Evolutionary conservation across 2,797 vertebrate genomes (phyloP), one percentile per base, ranked within the genome.

Genomic region (Brachyrhaphis roseni): DNA sequence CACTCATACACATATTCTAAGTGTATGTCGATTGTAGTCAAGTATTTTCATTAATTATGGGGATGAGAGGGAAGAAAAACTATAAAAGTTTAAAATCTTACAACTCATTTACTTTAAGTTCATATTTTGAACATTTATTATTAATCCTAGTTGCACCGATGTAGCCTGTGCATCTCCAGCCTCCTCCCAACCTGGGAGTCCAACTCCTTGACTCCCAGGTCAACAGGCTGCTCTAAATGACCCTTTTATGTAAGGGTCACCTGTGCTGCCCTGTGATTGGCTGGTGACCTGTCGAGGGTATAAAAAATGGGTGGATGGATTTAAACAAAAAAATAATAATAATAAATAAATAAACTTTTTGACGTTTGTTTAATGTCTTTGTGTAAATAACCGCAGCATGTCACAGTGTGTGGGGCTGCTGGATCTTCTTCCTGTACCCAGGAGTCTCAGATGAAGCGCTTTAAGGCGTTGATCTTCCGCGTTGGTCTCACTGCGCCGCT

Each of bases 381-480:
- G 5, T 62, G 57, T 16, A 34, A 34, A 62, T 31, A 31, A 62
- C 13, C 12, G 4, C 16, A 34, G 4, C 5, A 34, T 20, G 34
- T 64, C 59, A 34, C 13, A 7, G 16, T 18, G 59, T 64, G 8
- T 12, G 18, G 5, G 8, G 34, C 64, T 41, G 34, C 41, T 23
- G 64, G 36, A 4, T 57, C 41, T 26, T 57, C 74, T 78, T 90
- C 86, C 82, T 87, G 78, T 1, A 71, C 72, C 76, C 45, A 78
- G 28, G 13, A 74, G 28, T 71, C 72, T 15, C 39, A 23, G 18
- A 55, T 41, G 59, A 34, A 11, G 43, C 0, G 13, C 8, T 5
- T 5, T 34, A 15, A 78, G 87, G 89, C 85, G 88, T 89, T 34
- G 81, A 88, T 85, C 90, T 92, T 91, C 91, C 89, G 91, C 87